Percentiles rank a stretch among this genome's conserved stretches.
These are phyloP conservation scores for Cathartes aura DNA, from an alignment of 2,113 vertebrate genomes.

Conservation along the genomic window DNA sequence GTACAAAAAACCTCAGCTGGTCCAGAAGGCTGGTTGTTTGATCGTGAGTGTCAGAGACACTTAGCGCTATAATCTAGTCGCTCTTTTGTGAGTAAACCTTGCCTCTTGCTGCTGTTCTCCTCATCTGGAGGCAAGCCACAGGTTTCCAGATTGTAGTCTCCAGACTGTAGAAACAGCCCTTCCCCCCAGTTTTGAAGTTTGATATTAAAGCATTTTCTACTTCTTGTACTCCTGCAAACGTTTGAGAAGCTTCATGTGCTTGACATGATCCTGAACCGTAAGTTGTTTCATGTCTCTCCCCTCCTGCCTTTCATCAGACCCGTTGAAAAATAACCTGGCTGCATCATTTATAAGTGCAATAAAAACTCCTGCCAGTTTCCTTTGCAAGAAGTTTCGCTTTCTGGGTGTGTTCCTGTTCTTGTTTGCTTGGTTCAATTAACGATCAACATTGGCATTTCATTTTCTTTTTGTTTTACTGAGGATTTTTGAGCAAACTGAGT, in stretches of 20 bases:
- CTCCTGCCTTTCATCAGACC: background rate
- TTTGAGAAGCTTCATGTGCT: background rate
- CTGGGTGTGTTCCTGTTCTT: slow-evolving; percentile 29
- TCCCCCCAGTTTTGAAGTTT: background rate
- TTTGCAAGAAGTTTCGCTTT: slow-evolving; percentile 35
- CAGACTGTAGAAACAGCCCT: background rate
- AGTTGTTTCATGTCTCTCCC: background rate
- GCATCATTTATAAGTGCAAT: background rate
- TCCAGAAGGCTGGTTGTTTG: background rate
- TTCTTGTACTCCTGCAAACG: background rate
- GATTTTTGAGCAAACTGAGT: background rate
- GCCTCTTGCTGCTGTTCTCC: background rate
- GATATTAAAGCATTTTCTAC: background rate
- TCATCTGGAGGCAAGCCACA: background rate
- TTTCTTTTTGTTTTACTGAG: background rate
- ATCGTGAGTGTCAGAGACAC: background rate
- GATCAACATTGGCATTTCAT: background rate
- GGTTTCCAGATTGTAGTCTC: background rate
- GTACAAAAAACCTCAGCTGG: background rate
- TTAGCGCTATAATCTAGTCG: background rate
- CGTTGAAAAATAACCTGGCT: background rate
- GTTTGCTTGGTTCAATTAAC: slow-evolving; percentile 4
- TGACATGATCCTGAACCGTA: background rate
- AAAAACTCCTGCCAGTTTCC: slow-evolving; percentile 29
- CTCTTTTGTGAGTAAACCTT: slow-evolving; percentile 12